A percentile compares a stretch with the other conserved stretches of the same genome.
These are phyloP conservation scores for Tinea pellionella DNA, from an alignment of 2,888 invertebrate genomes.

Conservation along the genomic window DNA sequence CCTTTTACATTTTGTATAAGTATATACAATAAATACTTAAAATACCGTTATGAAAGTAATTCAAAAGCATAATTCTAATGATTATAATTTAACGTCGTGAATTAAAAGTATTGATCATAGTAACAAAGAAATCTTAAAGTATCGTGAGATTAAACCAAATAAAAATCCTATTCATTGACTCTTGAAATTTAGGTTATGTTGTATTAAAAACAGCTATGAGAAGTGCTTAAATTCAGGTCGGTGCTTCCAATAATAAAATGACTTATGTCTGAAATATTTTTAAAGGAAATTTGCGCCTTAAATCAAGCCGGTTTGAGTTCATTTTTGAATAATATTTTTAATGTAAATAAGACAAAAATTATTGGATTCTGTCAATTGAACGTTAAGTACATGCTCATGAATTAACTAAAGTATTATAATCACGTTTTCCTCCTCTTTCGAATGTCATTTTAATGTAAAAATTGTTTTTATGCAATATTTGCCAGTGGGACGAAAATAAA, in stretches of 20 bases:
- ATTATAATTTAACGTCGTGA: constrained; percentile 3
- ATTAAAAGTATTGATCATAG: background rate
- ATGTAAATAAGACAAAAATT: background rate
- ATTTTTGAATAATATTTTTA: background rate
- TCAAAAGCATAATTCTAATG: background rate
- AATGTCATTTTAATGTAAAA: no score
- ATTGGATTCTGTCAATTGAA: background rate
- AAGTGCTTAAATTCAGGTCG: constrained; percentile 6
- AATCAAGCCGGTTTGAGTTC: background rate
- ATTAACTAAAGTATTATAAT: background rate
- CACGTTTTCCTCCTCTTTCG: background rate
- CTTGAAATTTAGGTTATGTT: constrained; percentile 8
- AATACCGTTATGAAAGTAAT: background rate
- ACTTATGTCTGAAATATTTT: background rate
- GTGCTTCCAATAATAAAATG: background rate
- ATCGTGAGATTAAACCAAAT: constrained; percentile 11
- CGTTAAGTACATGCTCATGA: background rate
- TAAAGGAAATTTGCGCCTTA: background rate
- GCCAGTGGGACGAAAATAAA: no score
- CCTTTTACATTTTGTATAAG: no score
- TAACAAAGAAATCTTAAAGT: background rate
- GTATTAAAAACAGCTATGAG: constrained; percentile 1
- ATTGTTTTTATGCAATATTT: no score
- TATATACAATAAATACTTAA: no score
- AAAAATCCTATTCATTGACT: constrained; percentile 9